Evolutionary conservation across 2,797 vertebrate species (phyloP).

Genomic region (Mallotus villosus): DNA sequence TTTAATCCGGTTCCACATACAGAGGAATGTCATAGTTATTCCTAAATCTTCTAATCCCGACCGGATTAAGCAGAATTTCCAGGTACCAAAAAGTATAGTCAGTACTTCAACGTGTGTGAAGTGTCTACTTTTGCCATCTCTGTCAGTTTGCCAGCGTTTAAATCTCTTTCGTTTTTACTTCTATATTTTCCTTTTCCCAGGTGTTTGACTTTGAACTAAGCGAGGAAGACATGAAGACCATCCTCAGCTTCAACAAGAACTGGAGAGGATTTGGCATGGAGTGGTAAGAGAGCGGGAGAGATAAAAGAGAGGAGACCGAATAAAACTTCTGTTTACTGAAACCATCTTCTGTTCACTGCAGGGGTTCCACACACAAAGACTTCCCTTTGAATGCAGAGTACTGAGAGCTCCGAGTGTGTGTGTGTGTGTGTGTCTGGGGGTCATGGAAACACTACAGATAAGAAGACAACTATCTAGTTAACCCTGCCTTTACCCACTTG

Average conservation of each 20-base stretch:
- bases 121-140: too few species aligned
- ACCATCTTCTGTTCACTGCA: constrained; percentile 29
- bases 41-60: constrained; percentile 80
- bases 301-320: not conserved
- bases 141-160: too few species aligned
- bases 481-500: too few species aligned
- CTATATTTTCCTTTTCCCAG: constrained; percentile 57
- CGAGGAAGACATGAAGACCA: constrained; percentile 80
- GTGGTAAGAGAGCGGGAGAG: constrained; percentile 60
- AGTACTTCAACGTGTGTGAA: too few species aligned
- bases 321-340: too few species aligned
- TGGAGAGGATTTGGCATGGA: constrained; percentile 76
- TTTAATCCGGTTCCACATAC: constrained; percentile 85
- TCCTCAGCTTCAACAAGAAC: constrained; percentile 79
- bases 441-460: too few species aligned
- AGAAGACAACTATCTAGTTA: too few species aligned
- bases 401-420: constrained; percentile 36
- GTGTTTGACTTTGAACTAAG: constrained; percentile 89
- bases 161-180: too few species aligned
- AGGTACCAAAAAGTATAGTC: not conserved
- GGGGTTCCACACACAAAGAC: constrained; percentile 70
- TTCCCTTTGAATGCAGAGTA: constrained; percentile 70
- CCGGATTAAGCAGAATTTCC: constrained; percentile 79
- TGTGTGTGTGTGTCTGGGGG: too few species aligned
- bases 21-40: constrained; percentile 84